These are phyloP conservation scores for Nanger granti DNA, from an alignment of 2,113 vertebrate genomes.

Conservation along the genomic window DNA sequence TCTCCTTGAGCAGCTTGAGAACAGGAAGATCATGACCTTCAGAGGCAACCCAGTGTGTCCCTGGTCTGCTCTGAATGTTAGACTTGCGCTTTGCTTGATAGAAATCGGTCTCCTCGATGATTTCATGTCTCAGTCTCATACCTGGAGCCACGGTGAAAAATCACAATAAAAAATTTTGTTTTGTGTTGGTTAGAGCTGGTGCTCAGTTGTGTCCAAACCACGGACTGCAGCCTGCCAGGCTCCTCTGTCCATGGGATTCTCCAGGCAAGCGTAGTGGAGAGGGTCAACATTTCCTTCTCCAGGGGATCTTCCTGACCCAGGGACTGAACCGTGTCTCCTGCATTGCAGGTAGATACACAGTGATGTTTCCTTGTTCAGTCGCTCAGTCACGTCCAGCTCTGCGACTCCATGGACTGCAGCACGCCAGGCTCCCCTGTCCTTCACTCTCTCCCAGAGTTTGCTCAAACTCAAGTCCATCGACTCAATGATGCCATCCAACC, in stretches of 20 bases:
- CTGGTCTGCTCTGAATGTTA: background rate
- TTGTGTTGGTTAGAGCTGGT: background rate
- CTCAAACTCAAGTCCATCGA: background rate
- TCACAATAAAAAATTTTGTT: background rate
- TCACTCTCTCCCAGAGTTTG: background rate
- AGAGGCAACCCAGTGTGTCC: background rate
- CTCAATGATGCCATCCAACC: background rate
- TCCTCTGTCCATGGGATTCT: background rate
- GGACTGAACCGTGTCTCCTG: accelerated
- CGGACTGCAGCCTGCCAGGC: background rate
- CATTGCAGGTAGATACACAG: background rate
- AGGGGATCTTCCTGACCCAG: background rate
- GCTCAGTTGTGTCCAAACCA: background rate
- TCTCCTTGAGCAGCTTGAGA: background rate
- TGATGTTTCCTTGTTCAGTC: accelerated
- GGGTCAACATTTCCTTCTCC: background rate
- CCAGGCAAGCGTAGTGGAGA: background rate
- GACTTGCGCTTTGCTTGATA: background rate
- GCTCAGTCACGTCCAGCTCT: background rate
- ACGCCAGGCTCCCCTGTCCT: background rate
- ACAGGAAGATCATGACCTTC: background rate
- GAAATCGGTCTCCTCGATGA: background rate
- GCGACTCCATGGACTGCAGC: background rate
- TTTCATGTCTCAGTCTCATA: background rate
- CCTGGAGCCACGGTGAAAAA: background rate